A percentile compares a stretch with the other conserved stretches of the same genome.
Evolutionary conservation across 1,140 invertebrate species (phyloP).

Genomic region (Sycophila sp.): DNA sequence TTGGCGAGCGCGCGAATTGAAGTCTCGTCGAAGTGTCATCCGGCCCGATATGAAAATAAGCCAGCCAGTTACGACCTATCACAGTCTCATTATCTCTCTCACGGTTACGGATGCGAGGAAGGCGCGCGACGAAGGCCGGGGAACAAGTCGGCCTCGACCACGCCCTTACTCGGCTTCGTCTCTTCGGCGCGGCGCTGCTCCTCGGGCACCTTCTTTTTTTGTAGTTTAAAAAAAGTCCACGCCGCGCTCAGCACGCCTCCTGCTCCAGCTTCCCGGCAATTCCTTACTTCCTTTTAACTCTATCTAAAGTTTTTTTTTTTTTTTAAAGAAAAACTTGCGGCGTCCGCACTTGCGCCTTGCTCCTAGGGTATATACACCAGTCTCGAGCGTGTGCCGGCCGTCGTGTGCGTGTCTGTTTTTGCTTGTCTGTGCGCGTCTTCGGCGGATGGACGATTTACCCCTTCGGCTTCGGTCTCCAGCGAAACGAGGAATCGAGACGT

Average conservation of each 20-base stretch:
- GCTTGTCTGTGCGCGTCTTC: background rate
- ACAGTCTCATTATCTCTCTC: constrained; percentile 39
- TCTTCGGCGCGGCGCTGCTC: too few species aligned
- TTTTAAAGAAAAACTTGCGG: too few species aligned
- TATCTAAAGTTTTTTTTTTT: too few species aligned
- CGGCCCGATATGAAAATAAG: background rate
- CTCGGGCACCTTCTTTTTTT: background rate
- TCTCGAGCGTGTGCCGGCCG: background rate
- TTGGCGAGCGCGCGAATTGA: background rate
- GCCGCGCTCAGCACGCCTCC: too few species aligned
- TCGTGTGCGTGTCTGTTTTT: background rate
- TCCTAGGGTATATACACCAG: background rate
- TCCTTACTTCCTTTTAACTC: background rate
- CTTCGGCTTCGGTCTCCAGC: too few species aligned
- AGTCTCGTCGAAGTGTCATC: background rate
- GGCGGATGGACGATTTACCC: too few species aligned
- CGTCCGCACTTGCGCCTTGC: background rate
- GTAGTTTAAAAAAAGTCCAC: too few species aligned
- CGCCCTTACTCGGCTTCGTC: constrained; percentile 6
- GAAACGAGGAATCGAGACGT: too few species aligned
- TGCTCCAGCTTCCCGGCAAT: background rate
- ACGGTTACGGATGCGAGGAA: too few species aligned
- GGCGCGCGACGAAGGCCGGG: background rate
- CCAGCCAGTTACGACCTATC: constrained; percentile 21
- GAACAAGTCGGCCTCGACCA: constrained; percentile 32